Evolutionary conservation across 92 coral and sea anemone species (phyloP), one percentile per base, ranked within the genome.

Genomic region (Palythoa heliodiscus): DNA sequence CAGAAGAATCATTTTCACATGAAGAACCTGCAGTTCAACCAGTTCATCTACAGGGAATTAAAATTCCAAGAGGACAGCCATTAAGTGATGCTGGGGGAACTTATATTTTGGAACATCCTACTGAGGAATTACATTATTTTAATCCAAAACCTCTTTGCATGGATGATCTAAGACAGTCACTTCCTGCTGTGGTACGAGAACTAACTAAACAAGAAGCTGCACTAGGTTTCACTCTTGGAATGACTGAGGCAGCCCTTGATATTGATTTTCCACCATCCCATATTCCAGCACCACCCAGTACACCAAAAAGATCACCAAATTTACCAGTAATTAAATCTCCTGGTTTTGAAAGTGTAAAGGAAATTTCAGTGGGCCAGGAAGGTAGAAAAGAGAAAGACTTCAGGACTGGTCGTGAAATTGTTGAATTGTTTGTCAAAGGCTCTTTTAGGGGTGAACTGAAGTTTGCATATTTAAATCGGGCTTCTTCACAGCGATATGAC

Each of bases 391-490:
- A 58, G 22, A 87, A 55, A n/a, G 78, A 83, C 72, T 84, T 73
- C 54, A 90, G 84, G 86, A 97, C 97, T 20, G 99, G 98, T 29
- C 89, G 93, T 66, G 98, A 97, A 81, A 87, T 97, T 11, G 95
- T 95, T 69, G 97, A 97, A 82, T 78, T 76, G 60, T 97, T 93
- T 88, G 95, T 95, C 2, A 95, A 95, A 75, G 98, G 93, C 9
- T 86, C 87, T 83, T 97, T 97, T 83, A 92, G 95, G 53, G 95
- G 99, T 2, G 89, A 90, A 57, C 43, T 92, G 53, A 94, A 91
- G 83, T 97, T 97, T 97, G 99, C 99, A 5, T 95, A 94, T 82
- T 76, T 97, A 50, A 97, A 97, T 82, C 83, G 86, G 68, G 98
- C 91, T 19, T 93, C 93, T 22, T 89, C 98, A 55, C 75, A 61